Evolutionary conservation across 2,113 vertebrate genomes (phyloP), one percentile per base, ranked within the genome.

Genomic region (Myotis brandtii): DNA sequence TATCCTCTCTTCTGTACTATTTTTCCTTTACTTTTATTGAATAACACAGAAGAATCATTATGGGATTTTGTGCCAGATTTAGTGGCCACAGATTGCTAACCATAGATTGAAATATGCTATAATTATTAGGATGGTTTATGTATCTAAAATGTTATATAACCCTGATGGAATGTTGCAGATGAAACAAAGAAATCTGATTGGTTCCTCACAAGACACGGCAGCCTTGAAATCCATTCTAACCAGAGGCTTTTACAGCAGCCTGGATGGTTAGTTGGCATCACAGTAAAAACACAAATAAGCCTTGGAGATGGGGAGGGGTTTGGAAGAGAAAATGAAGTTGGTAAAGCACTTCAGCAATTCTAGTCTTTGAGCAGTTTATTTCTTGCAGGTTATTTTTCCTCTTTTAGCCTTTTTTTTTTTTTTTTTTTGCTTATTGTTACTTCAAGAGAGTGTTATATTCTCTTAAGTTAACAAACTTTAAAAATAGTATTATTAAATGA

Each of bases 111-210:
- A 73, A 77, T 59, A n/a, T 83, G 82, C 88, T 96, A 16, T 97
- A 82, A 82, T 95, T 95, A 94, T 96, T 96, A 86, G 52, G 84
- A 54, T 56, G 86, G 86, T 97, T 97, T n/a, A 5, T 86, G 56
- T 75, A 87, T 96, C 89, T 92, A 79, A 91, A 89, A 80, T 93
- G 96, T 98, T 98, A 94, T 50, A 48, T 96, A 97, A 96, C 89
- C 87, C 96, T 92, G 97, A 98, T 96, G 66, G 97, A 96, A 96
- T 89, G 91, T 97, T 98, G 97, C 98, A 97, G 98, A 94, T 97
- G 97, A 97, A 98, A 96, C 93, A 86, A 86, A 97, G 88, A 95
- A 93, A 97, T 86, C 94, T 97, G 97, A 96, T 97, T 94, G 69
- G 95, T 50, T 95, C 94, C 17, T 97, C 77, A 50, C 52, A 84